Evolutionary conservation across 2,888 invertebrate genomes (phyloP).

Genomic region (Agrotis clavis): DNA sequence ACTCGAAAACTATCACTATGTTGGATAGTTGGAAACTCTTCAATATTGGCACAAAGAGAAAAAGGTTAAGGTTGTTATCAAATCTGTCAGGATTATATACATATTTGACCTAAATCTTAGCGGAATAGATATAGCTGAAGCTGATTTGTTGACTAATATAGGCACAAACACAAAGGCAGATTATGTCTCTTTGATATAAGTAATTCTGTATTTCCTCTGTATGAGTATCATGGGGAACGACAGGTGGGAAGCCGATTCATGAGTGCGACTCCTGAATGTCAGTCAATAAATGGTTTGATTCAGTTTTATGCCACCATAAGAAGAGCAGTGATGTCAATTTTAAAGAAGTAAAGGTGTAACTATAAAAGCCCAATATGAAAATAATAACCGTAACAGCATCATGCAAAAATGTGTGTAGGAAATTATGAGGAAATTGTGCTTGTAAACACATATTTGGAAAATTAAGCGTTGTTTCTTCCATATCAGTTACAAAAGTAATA

Average conservation of each 20-base stretch:
- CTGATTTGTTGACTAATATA: background rate
- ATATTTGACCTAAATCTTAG: background rate
- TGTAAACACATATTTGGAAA: conserved; percentile 2
- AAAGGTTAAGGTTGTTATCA: conserved; percentile 10
- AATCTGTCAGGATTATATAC: background rate
- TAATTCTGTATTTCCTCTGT: conserved; percentile 10
- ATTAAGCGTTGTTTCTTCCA: conserved; percentile 10
- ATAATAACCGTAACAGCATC: background rate
- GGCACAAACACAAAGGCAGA: background rate
- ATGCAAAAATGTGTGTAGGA: background rate
- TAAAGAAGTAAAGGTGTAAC: background rate
- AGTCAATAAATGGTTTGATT: background rate
- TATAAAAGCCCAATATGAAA: conserved; percentile 2
- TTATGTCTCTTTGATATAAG: background rate
- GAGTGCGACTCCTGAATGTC: no score
- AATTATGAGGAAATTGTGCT: background rate
- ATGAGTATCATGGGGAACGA: conserved; percentile 6
- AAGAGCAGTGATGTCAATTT: background rate
- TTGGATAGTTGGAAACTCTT: conserved; percentile 21
- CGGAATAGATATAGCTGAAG: background rate
- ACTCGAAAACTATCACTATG: conserved; percentile 24
- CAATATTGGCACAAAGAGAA: conserved; percentile 13
- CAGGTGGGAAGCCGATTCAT: background rate
- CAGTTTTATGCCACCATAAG: background rate
- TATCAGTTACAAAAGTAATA: conserved; percentile 11